These are phyloP conservation scores for Rhineura floridana DNA, from an alignment of 2,113 vertebrate genomes.

Conservation along the genomic window DNA sequence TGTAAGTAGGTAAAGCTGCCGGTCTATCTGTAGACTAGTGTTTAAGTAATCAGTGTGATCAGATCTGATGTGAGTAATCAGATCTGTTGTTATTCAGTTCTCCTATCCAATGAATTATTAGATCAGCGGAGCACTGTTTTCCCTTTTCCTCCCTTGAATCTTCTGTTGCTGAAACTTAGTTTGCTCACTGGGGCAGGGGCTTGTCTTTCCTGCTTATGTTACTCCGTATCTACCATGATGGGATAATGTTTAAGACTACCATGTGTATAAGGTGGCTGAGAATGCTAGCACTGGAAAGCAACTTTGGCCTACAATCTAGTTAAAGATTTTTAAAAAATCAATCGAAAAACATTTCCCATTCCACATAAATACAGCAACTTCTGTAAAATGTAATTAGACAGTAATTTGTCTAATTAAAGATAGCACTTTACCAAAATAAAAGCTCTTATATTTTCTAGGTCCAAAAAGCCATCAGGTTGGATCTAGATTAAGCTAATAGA, in stretches of 20 bases:
- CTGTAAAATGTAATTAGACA: background rate
- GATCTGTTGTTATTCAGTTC: background rate
- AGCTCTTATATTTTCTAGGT: background rate
- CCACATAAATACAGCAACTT: too few relatives aligned
- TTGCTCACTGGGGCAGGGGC: background rate
- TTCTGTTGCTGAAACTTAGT: background rate
- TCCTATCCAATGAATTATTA: background rate
- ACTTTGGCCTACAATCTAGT: background rate
- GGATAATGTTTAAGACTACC: background rate
- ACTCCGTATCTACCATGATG: background rate
- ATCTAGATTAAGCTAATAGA: background rate
- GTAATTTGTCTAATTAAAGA: background rate
- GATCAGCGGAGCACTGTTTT: background rate
- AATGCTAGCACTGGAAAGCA: background rate
- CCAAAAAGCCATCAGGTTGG: background rate
- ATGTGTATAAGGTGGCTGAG: background rate
- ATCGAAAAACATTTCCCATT: background rate
- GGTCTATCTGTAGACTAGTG: background rate
- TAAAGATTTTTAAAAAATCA: background rate
- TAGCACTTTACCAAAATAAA: background rate
- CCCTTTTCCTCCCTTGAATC: background rate
- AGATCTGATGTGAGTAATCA: too few relatives aligned
- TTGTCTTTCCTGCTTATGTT: background rate
- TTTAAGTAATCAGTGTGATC: too few relatives aligned
- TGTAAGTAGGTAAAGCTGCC: background rate